Evolutionary conservation across 2,797 vertebrate species (phyloP).

Genomic region (Intellagama lesueurii): DNA sequence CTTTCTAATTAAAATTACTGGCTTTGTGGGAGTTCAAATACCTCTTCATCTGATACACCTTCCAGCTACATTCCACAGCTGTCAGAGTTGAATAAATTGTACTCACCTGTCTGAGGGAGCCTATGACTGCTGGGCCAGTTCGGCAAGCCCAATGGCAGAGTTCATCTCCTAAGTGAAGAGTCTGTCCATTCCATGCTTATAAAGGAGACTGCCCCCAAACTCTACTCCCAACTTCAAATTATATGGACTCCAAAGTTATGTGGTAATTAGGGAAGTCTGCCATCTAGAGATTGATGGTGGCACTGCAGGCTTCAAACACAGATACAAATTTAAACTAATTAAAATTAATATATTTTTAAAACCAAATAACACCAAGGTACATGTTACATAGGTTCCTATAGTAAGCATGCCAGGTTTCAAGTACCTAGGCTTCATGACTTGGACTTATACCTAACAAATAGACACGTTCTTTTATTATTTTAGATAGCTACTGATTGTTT

Average conservation of each 20-base stretch:
- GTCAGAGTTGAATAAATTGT: background rate
- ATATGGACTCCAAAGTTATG: background rate
- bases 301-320: background rate
- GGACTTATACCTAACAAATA: background rate
- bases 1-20: background rate
- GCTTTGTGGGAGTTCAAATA: background rate
- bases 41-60: background rate
- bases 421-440: background rate
- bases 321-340: background rate
- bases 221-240: background rate
- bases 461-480: too few species aligned
- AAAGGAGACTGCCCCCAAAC: background rate
- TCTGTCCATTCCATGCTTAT: too few species aligned
- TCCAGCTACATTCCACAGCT: background rate
- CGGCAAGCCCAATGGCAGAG: fast-evolving
- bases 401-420: background rate
- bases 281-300: background rate
- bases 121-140: too few species aligned
- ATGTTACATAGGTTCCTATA: too few species aligned
- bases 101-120: background rate
- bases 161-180: background rate
- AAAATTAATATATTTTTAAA: background rate
- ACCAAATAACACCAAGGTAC: background rate
- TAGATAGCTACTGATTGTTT: too few species aligned
- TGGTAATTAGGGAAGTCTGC: background rate